Conservation (phyloP, 1,140 invertebrate species). For the Zaprionus davidi region DNA sequence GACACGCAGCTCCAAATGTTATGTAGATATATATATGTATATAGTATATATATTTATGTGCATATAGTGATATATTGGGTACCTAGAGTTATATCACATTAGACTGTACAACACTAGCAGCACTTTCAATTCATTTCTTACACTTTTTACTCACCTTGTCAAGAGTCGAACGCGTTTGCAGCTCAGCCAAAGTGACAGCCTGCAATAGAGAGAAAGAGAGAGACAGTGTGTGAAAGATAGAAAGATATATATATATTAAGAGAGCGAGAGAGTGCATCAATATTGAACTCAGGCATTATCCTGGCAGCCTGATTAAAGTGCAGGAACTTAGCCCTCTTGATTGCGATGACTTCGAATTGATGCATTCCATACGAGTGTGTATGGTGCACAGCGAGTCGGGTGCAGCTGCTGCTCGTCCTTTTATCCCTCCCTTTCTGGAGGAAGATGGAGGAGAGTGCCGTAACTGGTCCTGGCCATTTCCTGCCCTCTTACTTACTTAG, state of each 20-base stretch:
- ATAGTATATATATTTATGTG: not conserved
- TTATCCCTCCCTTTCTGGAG: not conserved
- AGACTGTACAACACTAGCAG: not conserved
- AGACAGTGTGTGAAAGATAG: conserved; percentile 12
- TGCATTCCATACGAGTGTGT: conserved; percentile 24
- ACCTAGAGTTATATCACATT: not conserved
- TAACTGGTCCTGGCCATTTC: not conserved
- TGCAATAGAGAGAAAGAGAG: conserved; percentile 37
- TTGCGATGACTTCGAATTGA: conserved; percentile 40
- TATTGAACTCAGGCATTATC: conserved; percentile 19
- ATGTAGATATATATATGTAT: not conserved
- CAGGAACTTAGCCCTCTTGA: conserved; percentile 35
- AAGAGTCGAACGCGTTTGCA: conserved; percentile 35
- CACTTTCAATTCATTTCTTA: not conserved
- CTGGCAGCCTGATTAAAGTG: conserved; percentile 36
- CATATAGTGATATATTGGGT: not conserved
- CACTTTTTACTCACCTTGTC: conserved; percentile 48
- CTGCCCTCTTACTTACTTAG: conserved; percentile 38
- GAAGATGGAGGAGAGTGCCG: not conserved
- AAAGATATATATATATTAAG: conserved; percentile 11
- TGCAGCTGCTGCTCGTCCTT: conserved; percentile 1
- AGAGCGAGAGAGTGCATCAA: not conserved
- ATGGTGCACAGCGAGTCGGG: not conserved
- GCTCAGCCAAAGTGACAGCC: conserved; percentile 41
- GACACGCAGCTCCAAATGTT: not conserved